Evolutionary conservation across 2,888 invertebrate genomes (phyloP), one percentile per base, ranked within the genome.

Genomic region (Cheilosia scutellata): DNA sequence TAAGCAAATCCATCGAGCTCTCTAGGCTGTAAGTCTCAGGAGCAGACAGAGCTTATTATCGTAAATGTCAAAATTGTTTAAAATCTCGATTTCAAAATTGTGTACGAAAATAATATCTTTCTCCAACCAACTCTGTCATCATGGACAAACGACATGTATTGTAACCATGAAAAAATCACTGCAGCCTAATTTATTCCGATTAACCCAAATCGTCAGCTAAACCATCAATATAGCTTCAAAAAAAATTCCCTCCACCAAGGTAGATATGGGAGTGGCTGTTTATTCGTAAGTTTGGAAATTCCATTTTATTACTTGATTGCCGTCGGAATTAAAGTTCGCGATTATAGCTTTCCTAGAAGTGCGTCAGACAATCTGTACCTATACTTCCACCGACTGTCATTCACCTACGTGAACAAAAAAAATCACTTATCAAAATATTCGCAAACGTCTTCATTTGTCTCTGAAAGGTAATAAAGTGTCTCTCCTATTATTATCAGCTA

Each of bases 391-490:
- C 33, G 9, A 33, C 33, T 33, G 33, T 0, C 9, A 37, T 11
- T 37, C 4, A 4, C 37, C 11, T 9, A 9, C 3, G 11, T 11
- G 9, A 37, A 13, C 33, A 47, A 63, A 5, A 33, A 63, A 16
- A 63, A 20, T 20, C 20, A n/a, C 16, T 5, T 16, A 25, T 6
- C 20, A 65, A n/a, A 49, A 37, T 37, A 49, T 33, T 65, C 63
- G 25, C 63, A 37, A 65, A 49, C 33, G 25, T 49, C 11, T 65
- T n/a, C 20, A 25, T 49, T 65, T 65, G 63, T 65, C 63, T 49
- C 63, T 65, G 63, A 65, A 27, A 49, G 37, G 63, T 49, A 65
- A 49, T 65, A 65, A 65, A 65, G 37, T 13, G 20, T 47, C 44
- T 13, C 5, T 49, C 49, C 42, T 25, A n/a, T 27, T n/a, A 7